phyloP scores from a whole-genome alignment of 2,113 vertebrate genomes.

The Etia nguti region DNA sequence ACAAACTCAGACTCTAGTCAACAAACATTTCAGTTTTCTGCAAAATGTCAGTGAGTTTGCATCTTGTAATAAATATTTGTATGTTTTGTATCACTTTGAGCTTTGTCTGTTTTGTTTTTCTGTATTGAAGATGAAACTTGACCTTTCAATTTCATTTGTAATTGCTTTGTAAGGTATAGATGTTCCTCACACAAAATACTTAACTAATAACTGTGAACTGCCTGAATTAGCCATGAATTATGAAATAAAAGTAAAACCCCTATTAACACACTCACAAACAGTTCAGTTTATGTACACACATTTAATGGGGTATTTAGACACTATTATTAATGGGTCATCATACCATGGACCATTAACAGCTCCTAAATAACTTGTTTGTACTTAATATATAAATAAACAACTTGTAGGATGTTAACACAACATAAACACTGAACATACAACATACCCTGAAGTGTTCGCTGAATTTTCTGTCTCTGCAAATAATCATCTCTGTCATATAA shows the following conservation, averaged over 20 bases:
- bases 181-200: not conserved
- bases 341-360: not conserved
- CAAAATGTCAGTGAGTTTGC: not conserved
- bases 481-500: not conserved
- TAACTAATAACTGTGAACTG: not conserved
- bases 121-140: not conserved
- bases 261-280: not conserved
- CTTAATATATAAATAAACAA: not conserved
- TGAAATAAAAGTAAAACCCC: not conserved
- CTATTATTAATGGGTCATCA: not conserved
- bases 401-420: not conserved
- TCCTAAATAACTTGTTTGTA: not conserved
- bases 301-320: not conserved
- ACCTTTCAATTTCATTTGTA: not conserved
- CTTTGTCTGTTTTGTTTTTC: not conserved
- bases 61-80: not conserved
- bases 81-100: not conserved
- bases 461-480: not conserved
- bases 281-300: not conserved
- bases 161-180: fast-evolving
- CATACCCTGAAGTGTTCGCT: not conserved
- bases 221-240: not conserved
- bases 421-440: not conserved
- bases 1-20: not conserved
- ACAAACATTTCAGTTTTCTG: not conserved